Conservation (phyloP, 2,888 invertebrate genomes). For the Leptothorax acervorum region DNA sequence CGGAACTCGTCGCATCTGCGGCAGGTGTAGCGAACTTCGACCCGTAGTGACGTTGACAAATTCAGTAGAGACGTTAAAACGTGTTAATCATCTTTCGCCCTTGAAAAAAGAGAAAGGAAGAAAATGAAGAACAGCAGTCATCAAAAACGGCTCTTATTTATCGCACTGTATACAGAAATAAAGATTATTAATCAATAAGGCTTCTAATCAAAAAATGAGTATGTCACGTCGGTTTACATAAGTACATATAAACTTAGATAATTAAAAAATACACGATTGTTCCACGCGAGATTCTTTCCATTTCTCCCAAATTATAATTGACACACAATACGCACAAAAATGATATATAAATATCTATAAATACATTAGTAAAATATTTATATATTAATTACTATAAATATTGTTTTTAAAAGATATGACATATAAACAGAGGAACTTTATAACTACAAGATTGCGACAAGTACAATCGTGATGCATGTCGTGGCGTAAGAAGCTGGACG, state of each 20-base stretch:
- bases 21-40: constrained; percentile 19
- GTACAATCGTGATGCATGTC: not conserved
- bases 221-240: not conserved
- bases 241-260: not conserved
- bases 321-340: not conserved
- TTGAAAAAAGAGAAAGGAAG: not conserved
- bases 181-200: not conserved
- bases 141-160: not conserved
- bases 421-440: not conserved
- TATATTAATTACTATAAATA: not conserved
- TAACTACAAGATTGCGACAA: not conserved
- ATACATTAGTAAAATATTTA: not conserved
- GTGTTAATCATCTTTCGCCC: constrained; percentile 17
- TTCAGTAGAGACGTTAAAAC: constrained; percentile 35
- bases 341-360: not conserved
- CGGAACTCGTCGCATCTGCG: constrained; percentile 37
- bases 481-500: constrained; percentile 23
- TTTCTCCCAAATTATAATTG: not conserved
- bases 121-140: not conserved
- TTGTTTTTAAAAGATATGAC: not conserved
- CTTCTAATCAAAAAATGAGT: not conserved
- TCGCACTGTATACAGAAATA: not conserved
- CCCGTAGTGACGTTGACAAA: constrained; percentile 47
- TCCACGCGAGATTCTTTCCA: not conserved
- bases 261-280: not conserved